A percentile compares a stretch with the other conserved stretches of the same genome.
Conservation (phyloP, 2,113 vertebrate genomes). For the Colistium nudipinnis region DNA sequence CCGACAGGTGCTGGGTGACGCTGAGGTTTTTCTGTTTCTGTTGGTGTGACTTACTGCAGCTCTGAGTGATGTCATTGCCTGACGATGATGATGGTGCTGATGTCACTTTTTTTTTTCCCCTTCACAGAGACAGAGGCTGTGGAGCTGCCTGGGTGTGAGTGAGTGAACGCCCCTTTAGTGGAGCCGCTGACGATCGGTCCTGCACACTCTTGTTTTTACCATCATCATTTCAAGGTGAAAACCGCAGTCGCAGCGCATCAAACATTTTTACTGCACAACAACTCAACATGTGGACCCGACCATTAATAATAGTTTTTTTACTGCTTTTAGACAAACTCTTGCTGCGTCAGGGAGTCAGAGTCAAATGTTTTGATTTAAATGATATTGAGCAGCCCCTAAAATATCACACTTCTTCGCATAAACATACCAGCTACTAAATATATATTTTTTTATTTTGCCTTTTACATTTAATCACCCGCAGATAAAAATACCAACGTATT, state of each 20-base stretch:
- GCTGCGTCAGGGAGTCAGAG: too few species aligned
- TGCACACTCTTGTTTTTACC: conserved; percentile 35
- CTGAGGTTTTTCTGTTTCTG: conserved; percentile 48
- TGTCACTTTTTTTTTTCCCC: conserved; percentile 11
- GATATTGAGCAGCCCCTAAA: too few species aligned
- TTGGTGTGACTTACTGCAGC: conserved; percentile 43
- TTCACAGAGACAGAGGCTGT: conserved; percentile 64
- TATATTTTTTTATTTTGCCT: too few species aligned
- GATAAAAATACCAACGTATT: too few species aligned
- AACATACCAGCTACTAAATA: too few species aligned
- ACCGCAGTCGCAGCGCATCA: not conserved
- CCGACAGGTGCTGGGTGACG: conserved; percentile 62
- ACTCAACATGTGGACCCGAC: not conserved
- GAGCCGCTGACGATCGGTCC: conserved; percentile 47
- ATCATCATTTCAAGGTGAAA: conserved; percentile 65
- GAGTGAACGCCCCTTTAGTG: conserved; percentile 62
- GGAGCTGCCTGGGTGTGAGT: conserved; percentile 65
- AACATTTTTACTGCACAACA: too few species aligned
- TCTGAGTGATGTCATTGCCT: conserved; percentile 61
- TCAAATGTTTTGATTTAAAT: too few species aligned
- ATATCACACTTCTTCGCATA: too few species aligned
- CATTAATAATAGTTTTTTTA: too few species aligned
- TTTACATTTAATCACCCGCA: too few species aligned
- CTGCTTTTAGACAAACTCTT: too few species aligned
- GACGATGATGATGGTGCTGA: not conserved